Percentiles rank a stretch among this genome's conserved stretches.
phyloP scores from a whole-genome alignment of 2,888 invertebrate genomes.

The Cordilura impudica region DNA sequence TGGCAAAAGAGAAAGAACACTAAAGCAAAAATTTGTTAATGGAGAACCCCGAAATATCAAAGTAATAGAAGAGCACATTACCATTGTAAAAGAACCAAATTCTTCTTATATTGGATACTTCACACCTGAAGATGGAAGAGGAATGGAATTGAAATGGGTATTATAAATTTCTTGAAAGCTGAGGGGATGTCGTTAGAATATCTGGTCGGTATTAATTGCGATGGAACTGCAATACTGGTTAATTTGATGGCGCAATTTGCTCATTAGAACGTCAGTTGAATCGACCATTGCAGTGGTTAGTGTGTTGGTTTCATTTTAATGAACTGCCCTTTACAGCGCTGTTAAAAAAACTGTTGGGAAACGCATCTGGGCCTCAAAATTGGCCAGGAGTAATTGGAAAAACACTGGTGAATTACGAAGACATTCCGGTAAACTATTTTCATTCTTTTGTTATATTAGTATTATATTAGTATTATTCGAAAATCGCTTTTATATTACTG shows the following conservation, averaged over 20 bases:
- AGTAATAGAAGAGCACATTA: no score
- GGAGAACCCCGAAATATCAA: no score
- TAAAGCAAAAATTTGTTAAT: no score
- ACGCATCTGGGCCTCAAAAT: constrained; percentile 6
- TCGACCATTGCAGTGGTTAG: constrained; percentile 22
- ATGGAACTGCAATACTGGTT: constrained; percentile 19
- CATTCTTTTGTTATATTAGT: background rate
- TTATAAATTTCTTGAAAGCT: constrained; percentile 13
- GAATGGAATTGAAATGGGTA: background rate
- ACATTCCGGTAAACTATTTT: constrained; percentile 19
- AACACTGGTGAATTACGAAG: background rate
- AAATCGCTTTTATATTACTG: background rate
- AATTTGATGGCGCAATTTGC: constrained; percentile 2
- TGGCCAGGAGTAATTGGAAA: constrained; percentile 24
- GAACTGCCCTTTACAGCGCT: background rate
- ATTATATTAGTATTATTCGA: background rate
- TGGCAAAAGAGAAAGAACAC: no score
- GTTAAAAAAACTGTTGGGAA: constrained; percentile 4
- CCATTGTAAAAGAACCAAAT: no score
- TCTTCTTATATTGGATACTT: no score
- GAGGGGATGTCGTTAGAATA: background rate
- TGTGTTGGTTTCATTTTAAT: constrained; percentile 24
- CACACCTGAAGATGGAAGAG: no score
- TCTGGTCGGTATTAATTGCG: constrained; percentile 17
- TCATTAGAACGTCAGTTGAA: background rate